These are phyloP conservation scores for Anhinga anhinga DNA, from an alignment of 2,113 vertebrate species.

Conservation along the genomic window DNA sequence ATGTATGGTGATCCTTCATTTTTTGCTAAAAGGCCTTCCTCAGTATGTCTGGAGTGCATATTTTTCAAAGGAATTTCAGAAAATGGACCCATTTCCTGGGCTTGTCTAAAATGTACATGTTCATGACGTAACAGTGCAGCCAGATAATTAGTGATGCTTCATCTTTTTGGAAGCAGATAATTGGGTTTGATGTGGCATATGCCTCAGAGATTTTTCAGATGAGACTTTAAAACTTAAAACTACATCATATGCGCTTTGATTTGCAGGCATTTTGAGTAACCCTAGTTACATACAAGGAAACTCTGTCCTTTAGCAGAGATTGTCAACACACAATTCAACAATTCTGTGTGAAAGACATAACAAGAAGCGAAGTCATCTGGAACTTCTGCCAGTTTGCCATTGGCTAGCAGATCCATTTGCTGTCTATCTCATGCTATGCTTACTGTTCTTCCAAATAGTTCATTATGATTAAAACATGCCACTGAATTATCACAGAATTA, in stretches of 20 bases:
- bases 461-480: neutral
- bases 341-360: neutral
- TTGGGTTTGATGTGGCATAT: neutral
- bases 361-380: neutral
- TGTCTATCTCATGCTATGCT: neutral
- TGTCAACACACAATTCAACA: neutral
- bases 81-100: neutral
- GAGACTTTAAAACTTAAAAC: neutral
- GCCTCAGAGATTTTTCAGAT: neutral
- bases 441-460: neutral
- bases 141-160: neutral
- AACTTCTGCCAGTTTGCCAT: neutral
- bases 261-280: neutral
- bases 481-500: neutral
- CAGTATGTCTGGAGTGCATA: neutral
- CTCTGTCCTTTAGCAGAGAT: neutral
- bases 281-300: neutral
- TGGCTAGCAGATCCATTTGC: neutral
- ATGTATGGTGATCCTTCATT: neutral
- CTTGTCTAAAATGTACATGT: neutral
- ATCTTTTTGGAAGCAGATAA: neutral
- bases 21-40: neutral
- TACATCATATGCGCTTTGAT: neutral
- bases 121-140: neutral
- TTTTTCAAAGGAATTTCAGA: neutral